These are phyloP conservation scores for Aspidiotus destructor DNA, from an alignment of 2,888 invertebrate species.

Conservation along the genomic window DNA sequence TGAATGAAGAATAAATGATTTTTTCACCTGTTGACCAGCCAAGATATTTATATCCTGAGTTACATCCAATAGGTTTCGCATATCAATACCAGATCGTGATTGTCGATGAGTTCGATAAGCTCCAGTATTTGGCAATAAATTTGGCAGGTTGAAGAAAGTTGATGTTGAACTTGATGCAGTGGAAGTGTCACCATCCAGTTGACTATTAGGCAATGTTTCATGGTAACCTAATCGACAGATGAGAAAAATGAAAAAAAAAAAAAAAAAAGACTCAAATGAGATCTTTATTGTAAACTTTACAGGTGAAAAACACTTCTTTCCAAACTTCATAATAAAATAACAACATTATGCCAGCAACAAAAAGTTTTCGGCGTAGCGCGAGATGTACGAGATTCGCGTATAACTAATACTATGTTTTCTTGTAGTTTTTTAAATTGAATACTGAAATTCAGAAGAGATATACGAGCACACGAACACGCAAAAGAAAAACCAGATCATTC, in stretches of 20 bases:
- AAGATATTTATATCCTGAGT: constrained; percentile 50
- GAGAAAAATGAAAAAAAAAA: neutral
- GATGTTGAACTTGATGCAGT: constrained; percentile 8
- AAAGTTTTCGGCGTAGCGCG: too few relatives aligned
- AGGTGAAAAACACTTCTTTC: neutral
- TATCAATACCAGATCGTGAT: constrained; percentile 42
- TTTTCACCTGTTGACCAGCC: constrained; percentile 2
- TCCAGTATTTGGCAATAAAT: constrained; percentile 24
- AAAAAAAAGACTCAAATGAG: neutral
- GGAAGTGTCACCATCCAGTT: constrained; percentile 5
- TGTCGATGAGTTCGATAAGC: constrained; percentile 40
- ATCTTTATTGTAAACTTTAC: neutral
- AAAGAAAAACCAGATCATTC: too few relatives aligned
- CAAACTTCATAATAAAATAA: too few relatives aligned
- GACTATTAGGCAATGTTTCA: constrained; percentile 26
- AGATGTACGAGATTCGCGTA: too few relatives aligned
- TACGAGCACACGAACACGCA: too few relatives aligned
- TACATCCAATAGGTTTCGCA: constrained; percentile 48
- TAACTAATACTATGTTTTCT: too few relatives aligned
- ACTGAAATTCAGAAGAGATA: too few relatives aligned
- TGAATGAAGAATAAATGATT: neutral
- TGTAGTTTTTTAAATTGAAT: too few relatives aligned
- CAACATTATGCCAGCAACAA: too few relatives aligned
- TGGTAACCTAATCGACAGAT: constrained; percentile 16
- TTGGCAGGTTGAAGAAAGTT: constrained; percentile 25